A percentile compares a stretch with the other conserved stretches of the same genome.
These are phyloP conservation scores for Rallus limicola DNA, from an alignment of 2,113 vertebrate genomes.

Conservation along the genomic window DNA sequence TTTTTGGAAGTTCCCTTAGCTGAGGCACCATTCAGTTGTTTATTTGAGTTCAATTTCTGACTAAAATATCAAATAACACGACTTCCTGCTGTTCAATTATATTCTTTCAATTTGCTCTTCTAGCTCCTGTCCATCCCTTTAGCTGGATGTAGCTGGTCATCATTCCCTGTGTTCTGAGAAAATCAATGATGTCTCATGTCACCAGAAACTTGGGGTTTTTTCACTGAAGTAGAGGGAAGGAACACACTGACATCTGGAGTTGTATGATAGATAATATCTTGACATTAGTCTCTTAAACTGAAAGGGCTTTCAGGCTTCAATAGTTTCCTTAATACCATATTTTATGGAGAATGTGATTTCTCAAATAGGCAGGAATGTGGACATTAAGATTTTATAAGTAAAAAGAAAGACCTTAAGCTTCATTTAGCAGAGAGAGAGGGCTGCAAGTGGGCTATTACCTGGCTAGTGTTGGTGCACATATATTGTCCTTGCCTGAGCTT, in stretches of 20 bases:
- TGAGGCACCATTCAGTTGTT: background rate
- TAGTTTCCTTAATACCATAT: background rate
- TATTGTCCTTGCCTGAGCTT: background rate
- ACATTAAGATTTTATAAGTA: background rate
- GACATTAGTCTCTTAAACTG: background rate
- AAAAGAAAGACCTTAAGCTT: background rate
- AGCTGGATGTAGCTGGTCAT: background rate
- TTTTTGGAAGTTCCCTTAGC: background rate
- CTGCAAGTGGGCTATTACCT: background rate
- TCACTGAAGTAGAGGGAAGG: background rate
- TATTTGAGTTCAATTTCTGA: background rate
- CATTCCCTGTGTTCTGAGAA: background rate
- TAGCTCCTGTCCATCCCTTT: background rate
- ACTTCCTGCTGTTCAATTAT: background rate
- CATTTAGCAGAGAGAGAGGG: background rate
- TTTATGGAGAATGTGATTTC: background rate
- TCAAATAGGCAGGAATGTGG: background rate
- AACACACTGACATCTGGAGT: background rate
- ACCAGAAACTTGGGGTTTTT: background rate
- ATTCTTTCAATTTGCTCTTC: background rate
- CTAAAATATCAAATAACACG: background rate
- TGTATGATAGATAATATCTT: background rate
- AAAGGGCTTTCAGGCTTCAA: slow-evolving; percentile 11
- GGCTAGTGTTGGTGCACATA: fast-evolving
- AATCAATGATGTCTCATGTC: background rate